These are phyloP conservation scores for Epicauta chinensis DNA, from an alignment of 1,140 invertebrate genomes.

Conservation along the genomic window DNA sequence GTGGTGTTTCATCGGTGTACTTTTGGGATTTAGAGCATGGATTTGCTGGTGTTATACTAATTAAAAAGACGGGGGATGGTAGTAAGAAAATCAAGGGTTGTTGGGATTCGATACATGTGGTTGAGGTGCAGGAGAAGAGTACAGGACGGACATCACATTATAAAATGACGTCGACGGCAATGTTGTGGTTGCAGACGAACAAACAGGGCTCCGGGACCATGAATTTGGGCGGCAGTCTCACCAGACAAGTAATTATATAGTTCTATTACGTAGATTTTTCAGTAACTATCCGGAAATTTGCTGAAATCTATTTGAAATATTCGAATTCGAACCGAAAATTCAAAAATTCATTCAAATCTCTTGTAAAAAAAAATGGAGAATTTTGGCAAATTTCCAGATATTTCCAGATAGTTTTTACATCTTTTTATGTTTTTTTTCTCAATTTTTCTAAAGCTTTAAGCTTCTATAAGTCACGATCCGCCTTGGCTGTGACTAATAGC, in stretches of 20 bases:
- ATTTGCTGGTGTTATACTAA: constrained; percentile 96
- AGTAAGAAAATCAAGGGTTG: constrained; percentile 95
- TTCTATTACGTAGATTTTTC: too few species aligned
- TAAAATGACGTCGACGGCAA: constrained; percentile 97
- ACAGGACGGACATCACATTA: constrained; percentile 93
- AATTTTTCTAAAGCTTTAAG: too few species aligned
- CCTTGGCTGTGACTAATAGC: too few species aligned
- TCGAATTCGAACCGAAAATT: too few species aligned
- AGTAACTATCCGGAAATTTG: constrained; percentile 1
- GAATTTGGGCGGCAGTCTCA: constrained; percentile 97
- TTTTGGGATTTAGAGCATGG: constrained; percentile 99
- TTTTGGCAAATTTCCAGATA: too few species aligned
- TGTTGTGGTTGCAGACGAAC: constrained; percentile 99
- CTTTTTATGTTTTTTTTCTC: too few species aligned
- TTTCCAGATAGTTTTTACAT: too few species aligned
- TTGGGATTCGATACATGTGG: constrained; percentile 99
- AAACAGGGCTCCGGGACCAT: constrained; percentile 95
- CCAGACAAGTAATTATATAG: constrained; percentile 69
- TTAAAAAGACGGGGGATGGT: constrained; percentile 98
- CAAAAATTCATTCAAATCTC: too few species aligned
- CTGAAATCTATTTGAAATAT: too few species aligned
- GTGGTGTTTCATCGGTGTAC: constrained; percentile 98
- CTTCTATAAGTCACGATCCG: too few species aligned
- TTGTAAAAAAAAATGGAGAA: too few species aligned
- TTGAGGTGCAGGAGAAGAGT: constrained; percentile 96